Conservation (phyloP, 1,140 invertebrate species). For the Nephila pilipes region DNA sequence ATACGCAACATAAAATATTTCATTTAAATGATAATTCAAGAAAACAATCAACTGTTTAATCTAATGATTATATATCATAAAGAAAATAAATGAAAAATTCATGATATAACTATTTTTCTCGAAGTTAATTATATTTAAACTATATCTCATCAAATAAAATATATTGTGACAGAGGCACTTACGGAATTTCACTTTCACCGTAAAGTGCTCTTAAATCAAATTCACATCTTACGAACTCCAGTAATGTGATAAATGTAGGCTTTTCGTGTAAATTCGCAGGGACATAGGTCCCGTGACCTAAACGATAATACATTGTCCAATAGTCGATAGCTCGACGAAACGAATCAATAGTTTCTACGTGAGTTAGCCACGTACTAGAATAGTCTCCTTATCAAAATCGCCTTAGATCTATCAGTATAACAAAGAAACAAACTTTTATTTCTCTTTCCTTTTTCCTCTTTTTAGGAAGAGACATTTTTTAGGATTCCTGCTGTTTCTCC, state of each 20-base stretch:
- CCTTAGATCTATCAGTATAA: conserved; percentile 48
- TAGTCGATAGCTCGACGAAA: conserved; percentile 32
- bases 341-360: conserved; percentile 48
- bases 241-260: conserved; percentile 57
- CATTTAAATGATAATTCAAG: too few relatives aligned
- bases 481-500: background rate
- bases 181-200: background rate
- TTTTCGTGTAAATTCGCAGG: background rate
- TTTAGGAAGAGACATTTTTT: background rate
- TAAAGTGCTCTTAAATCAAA: conserved; percentile 26
- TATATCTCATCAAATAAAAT: too few relatives aligned
- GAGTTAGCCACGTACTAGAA: conserved; percentile 16
- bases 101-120: too few relatives aligned
- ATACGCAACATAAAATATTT: too few relatives aligned
- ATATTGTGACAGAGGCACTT: background rate
- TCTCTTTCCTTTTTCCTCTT: background rate
- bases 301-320: conserved; percentile 61
- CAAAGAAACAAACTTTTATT: conserved; percentile 22
- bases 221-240: background rate
- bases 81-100: too few relatives aligned
- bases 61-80: too few relatives aligned
- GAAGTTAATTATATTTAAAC: too few relatives aligned
- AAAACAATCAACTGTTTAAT: too few relatives aligned
- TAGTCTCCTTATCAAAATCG: conserved; percentile 56
- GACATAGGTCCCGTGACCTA: conserved; percentile 48